Evolutionary conservation across 1,140 invertebrate species (phyloP).

Genomic region (Notospermus geniculatus): DNA sequence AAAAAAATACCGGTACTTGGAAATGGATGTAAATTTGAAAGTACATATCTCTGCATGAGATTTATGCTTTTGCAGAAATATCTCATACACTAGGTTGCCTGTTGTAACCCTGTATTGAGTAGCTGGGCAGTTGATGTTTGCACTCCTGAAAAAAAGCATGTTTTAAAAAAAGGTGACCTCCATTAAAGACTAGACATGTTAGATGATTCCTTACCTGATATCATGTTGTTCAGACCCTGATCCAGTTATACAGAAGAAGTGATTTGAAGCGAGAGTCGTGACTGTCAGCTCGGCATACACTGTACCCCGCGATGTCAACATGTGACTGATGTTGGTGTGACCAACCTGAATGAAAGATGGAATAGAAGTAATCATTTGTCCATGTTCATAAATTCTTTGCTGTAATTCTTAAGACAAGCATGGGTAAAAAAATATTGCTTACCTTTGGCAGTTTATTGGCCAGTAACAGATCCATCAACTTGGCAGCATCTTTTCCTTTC

Average conservation of each 20-base stretch:
- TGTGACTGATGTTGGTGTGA: constrained; percentile 43
- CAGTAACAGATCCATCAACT: constrained; percentile 41
- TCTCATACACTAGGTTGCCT: too few species aligned
- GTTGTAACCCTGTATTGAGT: too few species aligned
- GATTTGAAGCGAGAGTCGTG: constrained; percentile 27
- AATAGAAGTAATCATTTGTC: constrained; percentile 10
- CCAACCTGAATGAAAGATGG: constrained; percentile 35
- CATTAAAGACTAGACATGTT: too few species aligned
- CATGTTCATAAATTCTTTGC: constrained; percentile 3
- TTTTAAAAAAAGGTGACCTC: neutral
- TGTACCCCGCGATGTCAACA: constrained; percentile 44
- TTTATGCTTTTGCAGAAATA: too few species aligned
- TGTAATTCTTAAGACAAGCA: neutral
- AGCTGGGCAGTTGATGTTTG: too few species aligned
- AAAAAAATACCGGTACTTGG: neutral
- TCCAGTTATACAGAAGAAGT: constrained; percentile 52
- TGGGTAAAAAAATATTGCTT: constrained; percentile 5
- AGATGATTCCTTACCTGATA: constrained; percentile 41
- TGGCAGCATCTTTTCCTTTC: constrained; percentile 33
- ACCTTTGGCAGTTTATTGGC: constrained; percentile 51
- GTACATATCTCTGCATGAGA: too few species aligned
- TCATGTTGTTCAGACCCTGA: constrained; percentile 53
- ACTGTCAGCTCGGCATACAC: constrained; percentile 54
- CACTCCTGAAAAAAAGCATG: neutral
- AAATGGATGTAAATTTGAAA: too few species aligned